phyloP scores from a whole-genome alignment of 2,113 vertebrate species.

The mouse (Mus musculus) region GRCm39 chr4:153657501-153658000 shows the following conservation, averaged over 20 bases:
- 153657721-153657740: background rate
- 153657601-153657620: constrained; percentile 4
- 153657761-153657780: rapidly evolving
- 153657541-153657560: background rate
- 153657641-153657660: constrained; percentile 30
- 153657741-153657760: background rate
- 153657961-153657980: background rate
- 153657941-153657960: background rate
- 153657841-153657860: background rate
- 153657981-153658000: rapidly evolving
- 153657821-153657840: rapidly evolving
- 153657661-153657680: constrained; percentile 48
- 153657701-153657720: background rate
- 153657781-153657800: background rate
- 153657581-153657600: background rate
- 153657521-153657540: background rate
- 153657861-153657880: rapidly evolving
- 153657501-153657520: background rate
- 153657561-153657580: background rate
- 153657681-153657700: background rate
- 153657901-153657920: background rate
- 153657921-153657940: background rate
- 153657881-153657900: rapidly evolving
- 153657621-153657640: background rate
- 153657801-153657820: background rate